phyloP scores from a whole-genome alignment of 2,113 vertebrate species.

The Zosterops borbonicus region DNA sequence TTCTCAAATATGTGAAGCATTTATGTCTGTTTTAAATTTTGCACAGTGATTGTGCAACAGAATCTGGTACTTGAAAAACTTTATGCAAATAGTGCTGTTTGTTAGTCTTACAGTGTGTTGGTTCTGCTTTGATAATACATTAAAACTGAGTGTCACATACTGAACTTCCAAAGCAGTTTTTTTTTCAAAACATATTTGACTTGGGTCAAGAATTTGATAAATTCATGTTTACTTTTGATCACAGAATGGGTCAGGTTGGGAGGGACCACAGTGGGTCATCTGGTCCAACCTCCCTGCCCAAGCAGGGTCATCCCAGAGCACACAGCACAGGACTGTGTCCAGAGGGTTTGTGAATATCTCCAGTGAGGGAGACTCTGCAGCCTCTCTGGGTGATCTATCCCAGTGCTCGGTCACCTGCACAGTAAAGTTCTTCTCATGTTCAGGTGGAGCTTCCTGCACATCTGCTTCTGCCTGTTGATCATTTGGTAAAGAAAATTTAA shows the following conservation, averaged over 20 bases:
- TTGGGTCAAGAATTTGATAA: background rate
- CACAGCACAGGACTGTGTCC: background rate
- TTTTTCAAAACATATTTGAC: background rate
- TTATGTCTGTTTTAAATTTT: background rate
- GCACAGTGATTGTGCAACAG: background rate
- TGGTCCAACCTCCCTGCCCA: background rate
- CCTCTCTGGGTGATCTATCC: background rate
- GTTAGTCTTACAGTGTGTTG: background rate
- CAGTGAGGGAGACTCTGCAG: background rate
- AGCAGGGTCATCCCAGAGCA: background rate
- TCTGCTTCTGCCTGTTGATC: background rate
- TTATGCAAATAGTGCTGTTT: background rate
- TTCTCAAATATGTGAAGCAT: background rate
- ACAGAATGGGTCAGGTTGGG: background rate
- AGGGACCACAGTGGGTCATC: too few species aligned
- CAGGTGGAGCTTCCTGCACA: background rate
- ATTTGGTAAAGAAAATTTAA: background rate
- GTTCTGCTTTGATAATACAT: background rate
- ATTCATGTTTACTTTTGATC: background rate
- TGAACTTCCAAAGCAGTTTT: background rate
- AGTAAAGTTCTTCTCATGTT: background rate
- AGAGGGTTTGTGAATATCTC: too few species aligned
- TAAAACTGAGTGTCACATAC: too few species aligned
- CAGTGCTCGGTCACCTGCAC: rapidly evolving
- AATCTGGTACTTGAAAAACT: background rate